Evolutionary conservation across 2,113 vertebrate genomes (phyloP).

Genomic region (Calonectris borealis): DNA sequence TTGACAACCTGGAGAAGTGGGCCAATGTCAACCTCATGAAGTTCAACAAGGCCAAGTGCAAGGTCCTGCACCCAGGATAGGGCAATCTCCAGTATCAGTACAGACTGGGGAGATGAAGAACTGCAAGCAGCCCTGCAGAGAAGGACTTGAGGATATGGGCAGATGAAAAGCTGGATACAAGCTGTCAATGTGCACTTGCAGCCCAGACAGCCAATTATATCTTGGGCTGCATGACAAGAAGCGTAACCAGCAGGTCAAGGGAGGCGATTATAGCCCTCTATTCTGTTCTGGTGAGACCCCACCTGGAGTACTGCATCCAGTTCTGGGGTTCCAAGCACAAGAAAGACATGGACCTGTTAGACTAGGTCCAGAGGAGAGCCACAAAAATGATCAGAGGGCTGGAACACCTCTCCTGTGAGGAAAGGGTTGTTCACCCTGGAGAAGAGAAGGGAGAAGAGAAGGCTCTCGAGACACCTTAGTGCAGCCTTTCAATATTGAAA

Average conservation of each 20-base stretch:
- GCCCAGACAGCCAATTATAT: neutral
- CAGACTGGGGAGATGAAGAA: neutral
- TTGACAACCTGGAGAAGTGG: neutral
- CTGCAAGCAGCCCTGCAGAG: neutral
- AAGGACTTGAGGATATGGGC: too few species aligned
- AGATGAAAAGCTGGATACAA: neutral
- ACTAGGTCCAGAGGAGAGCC: neutral
- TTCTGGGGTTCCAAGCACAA: too few species aligned
- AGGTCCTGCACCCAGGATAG: neutral
- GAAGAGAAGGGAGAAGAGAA: neutral
- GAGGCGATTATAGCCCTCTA: neutral
- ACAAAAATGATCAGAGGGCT: neutral
- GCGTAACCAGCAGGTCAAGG: rapidly evolving
- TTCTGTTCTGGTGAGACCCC: neutral
- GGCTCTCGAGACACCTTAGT: rapidly evolving
- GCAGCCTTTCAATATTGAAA: neutral
- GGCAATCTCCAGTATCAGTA: neutral
- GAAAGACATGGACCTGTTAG: neutral
- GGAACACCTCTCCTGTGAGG: neutral
- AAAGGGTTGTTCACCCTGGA: neutral
- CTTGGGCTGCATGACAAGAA: neutral
- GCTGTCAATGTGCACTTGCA: rapidly evolving
- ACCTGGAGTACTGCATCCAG: too few species aligned
- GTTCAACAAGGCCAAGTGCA: neutral
- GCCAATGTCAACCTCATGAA: neutral